Evolutionary conservation across 2,113 vertebrate genomes (phyloP).

Genomic region (Semnopithecus entellus): DNA sequence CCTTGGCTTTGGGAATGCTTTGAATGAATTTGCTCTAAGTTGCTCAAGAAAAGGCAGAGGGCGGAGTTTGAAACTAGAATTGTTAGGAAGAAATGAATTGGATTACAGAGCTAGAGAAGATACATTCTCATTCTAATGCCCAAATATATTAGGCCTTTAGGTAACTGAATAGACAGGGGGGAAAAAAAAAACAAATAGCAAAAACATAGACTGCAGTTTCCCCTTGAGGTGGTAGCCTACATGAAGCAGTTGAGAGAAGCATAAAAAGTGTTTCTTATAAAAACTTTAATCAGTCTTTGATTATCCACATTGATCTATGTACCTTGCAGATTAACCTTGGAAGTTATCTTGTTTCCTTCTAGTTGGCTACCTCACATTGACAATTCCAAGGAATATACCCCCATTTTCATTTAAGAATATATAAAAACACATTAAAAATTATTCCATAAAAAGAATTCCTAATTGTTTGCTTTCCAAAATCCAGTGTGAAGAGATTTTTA

Average conservation of each 20-base stretch:
- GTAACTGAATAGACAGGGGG: background rate
- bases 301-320: background rate
- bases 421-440: background rate
- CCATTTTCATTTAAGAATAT: background rate
- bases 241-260: background rate
- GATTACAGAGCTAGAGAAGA: background rate
- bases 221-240: background rate
- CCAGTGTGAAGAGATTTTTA: background rate
- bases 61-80: background rate
- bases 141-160: background rate
- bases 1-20: background rate
- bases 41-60: background rate
- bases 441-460: background rate
- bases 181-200: background rate
- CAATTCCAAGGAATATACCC: background rate
- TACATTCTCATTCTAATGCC: background rate
- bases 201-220: background rate
- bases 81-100: background rate
- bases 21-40: background rate
- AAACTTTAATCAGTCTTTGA: background rate
- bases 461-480: background rate
- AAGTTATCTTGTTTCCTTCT: background rate
- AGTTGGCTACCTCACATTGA: background rate
- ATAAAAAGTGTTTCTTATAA: background rate
- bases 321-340: background rate